These are phyloP conservation scores for Lepidonotus clava DNA, from an alignment of 2,888 invertebrate genomes.

Conservation along the genomic window DNA sequence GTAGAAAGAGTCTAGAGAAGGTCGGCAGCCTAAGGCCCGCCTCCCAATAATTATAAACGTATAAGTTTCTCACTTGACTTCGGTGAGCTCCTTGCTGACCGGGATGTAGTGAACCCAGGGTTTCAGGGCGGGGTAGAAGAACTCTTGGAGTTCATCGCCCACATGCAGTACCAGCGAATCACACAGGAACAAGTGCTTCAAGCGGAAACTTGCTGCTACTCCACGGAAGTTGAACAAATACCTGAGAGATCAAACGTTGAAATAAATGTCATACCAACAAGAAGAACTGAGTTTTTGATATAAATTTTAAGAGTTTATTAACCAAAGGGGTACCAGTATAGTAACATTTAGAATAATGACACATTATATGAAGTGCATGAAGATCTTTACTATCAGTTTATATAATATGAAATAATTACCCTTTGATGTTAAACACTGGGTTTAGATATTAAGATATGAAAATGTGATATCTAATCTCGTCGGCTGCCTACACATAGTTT, in stretches of 20 bases:
- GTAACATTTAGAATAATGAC: no score
- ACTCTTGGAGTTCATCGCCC: constrained; percentile 96
- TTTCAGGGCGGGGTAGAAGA: constrained; percentile 93
- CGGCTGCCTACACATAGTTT: no score
- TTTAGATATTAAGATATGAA: no score
- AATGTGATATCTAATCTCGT: no score
- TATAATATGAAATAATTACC: no score
- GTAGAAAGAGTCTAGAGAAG: no score
- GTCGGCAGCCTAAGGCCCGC: no score
- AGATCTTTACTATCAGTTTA: no score
- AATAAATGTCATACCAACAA: neutral
- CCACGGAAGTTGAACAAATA: constrained; percentile 98
- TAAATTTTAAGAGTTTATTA: neutral
- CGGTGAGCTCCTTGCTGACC: constrained; percentile 86
- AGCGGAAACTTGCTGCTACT: constrained; percentile 97
- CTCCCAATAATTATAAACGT: no score
- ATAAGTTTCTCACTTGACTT: constrained; percentile 85
- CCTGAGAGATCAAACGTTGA: constrained; percentile 82
- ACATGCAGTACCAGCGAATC: constrained; percentile 96
- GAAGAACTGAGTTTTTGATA: neutral
- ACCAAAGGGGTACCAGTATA: no score
- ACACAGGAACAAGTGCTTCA: constrained; percentile 96
- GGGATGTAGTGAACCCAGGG: constrained; percentile 99
- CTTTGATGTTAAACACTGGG: no score
- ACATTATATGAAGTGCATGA: no score